Conservation (phyloP, 2,113 vertebrate genomes). For the Platanista minor region DNA sequence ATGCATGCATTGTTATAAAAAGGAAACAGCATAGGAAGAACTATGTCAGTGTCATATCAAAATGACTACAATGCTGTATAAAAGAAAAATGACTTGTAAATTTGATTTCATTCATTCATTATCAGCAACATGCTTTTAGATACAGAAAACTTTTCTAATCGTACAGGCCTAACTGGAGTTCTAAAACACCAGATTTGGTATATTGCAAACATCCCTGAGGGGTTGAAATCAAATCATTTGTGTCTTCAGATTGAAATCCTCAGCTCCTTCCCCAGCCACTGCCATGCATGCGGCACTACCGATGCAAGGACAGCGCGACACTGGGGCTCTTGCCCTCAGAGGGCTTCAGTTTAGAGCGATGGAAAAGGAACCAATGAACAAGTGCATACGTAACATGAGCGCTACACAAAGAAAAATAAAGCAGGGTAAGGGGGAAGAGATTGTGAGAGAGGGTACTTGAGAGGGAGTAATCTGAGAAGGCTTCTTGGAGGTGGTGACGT, state of each 20-base stretch:
- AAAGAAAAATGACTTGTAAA: slow-evolving; percentile 36
- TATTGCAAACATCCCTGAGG: background rate
- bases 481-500: background rate
- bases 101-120: slow-evolving; percentile 38
- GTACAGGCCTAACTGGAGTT: background rate
- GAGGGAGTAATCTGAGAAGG: background rate
- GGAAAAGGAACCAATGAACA: background rate
- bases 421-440: background rate
- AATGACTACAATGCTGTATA: background rate
- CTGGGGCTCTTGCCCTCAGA: background rate
- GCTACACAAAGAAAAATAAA: background rate
- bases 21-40: slow-evolving; percentile 32
- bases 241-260: background rate
- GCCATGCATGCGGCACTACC: accelerated
- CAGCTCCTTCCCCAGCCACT: background rate
- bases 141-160: background rate
- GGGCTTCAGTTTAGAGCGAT: background rate
- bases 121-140: slow-evolving; percentile 29
- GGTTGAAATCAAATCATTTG: background rate
- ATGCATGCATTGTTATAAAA: slow-evolving; percentile 62
- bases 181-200: background rate
- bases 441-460: background rate
- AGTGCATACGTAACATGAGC: background rate
- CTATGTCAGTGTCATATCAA: slow-evolving; percentile 34
- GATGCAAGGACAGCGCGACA: accelerated